These are phyloP conservation scores for Drosophila nikananu DNA, from an alignment of 1,140 invertebrate genomes.

Conservation along the genomic window DNA sequence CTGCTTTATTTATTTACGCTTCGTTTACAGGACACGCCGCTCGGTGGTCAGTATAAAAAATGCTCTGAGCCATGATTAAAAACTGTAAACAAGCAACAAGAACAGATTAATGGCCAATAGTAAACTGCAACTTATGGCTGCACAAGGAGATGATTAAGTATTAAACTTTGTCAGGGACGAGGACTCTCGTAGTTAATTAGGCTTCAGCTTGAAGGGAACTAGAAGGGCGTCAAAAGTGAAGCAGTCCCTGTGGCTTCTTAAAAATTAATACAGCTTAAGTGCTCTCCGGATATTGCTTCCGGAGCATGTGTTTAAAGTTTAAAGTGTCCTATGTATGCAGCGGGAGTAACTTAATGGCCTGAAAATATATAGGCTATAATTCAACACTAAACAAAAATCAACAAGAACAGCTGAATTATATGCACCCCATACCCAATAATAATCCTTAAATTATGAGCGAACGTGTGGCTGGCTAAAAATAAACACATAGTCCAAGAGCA, in stretches of 20 bases:
- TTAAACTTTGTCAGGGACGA: constrained; percentile 6
- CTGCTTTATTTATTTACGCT: constrained; percentile 60
- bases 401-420: constrained; percentile 8
- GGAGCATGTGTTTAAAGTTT: background rate
- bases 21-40: constrained; percentile 13
- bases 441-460: constrained; percentile 16
- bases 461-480: constrained; percentile 14
- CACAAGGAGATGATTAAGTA: constrained; percentile 4
- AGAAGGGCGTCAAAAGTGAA: background rate
- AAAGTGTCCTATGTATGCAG: background rate
- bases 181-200: constrained; percentile 1
- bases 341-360: background rate
- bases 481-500: constrained; percentile 12
- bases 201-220: background rate
- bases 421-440: constrained; percentile 10
- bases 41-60: background rate
- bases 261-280: constrained; percentile 5
- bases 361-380: background rate
- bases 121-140: constrained; percentile 2
- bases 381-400: background rate
- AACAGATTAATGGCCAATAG: constrained; percentile 7
- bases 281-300: background rate
- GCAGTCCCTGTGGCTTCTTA: background rate
- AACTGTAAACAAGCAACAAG: constrained; percentile 19
- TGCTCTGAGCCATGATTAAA: background rate